Evolutionary conservation across 2,113 vertebrate genomes (phyloP).

Genomic region (Nothoprocta perdicaria): DNA sequence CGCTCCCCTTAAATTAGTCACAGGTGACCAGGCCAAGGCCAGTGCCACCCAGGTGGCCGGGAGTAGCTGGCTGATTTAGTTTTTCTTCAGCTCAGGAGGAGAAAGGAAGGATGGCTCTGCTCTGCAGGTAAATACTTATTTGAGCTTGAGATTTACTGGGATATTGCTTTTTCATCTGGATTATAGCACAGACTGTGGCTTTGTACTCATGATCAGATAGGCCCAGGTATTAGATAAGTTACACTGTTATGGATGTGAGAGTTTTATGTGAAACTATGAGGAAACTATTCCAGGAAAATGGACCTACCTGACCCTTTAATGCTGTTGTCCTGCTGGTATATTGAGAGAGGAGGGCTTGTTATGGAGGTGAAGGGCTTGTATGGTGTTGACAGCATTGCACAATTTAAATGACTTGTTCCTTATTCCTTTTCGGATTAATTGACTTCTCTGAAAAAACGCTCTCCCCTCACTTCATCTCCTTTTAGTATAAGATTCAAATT

Average conservation of each 20-base stretch:
- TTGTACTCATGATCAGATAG: background rate
- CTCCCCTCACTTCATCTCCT: background rate
- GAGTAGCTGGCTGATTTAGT: background rate
- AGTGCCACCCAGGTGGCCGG: background rate
- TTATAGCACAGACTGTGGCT: background rate
- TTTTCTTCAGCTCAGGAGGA: background rate
- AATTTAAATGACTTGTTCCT: background rate
- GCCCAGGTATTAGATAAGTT: background rate
- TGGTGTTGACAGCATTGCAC: background rate
- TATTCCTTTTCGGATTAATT: background rate
- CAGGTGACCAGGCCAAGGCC: background rate
- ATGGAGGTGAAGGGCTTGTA: background rate
- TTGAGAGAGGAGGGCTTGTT: accelerated
- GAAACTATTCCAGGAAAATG: background rate
- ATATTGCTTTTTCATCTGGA: background rate
- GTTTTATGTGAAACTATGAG: background rate
- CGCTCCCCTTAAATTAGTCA: background rate
- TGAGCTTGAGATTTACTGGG: background rate
- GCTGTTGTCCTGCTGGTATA: background rate
- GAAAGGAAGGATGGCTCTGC: background rate
- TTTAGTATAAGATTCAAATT: background rate
- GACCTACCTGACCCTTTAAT: background rate
- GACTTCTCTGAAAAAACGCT: background rate
- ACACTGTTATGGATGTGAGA: background rate
- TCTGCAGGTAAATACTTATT: background rate